Evolutionary conservation across 2,888 invertebrate genomes (phyloP).

Genomic region (Cerceris ruficornis): DNA sequence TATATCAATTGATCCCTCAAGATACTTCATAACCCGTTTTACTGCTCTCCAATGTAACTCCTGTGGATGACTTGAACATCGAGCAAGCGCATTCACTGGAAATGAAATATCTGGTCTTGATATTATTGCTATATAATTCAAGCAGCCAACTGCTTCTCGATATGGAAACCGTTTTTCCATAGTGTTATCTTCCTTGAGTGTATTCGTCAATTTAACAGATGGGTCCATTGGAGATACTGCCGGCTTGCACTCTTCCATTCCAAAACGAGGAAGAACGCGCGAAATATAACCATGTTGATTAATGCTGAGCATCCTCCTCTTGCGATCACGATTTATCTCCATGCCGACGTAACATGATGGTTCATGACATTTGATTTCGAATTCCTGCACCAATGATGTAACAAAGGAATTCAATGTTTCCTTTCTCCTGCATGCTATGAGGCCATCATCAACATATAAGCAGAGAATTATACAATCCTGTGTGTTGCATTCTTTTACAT

Average conservation of each 20-base stretch:
- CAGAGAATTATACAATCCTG: neutral
- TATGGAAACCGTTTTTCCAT: neutral
- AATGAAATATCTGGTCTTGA: slow-evolving; percentile 21
- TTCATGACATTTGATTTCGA: slow-evolving; percentile 5
- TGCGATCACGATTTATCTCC: neutral
- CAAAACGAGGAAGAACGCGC: slow-evolving; percentile 8
- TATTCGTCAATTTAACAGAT: neutral
- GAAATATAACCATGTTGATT: slow-evolving; percentile 13
- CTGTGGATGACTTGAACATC: slow-evolving; percentile 10
- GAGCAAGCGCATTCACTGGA: slow-evolving; percentile 3
- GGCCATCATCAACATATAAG: slow-evolving; percentile 15
- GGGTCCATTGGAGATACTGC: slow-evolving; percentile 6
- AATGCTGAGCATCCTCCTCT: neutral
- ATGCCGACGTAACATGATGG: slow-evolving; percentile 17
- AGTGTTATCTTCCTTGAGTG: neutral
- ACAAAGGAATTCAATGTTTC: neutral
- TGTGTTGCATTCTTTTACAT: neutral
- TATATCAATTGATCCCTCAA: slow-evolving; percentile 1
- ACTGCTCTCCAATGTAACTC: slow-evolving; percentile 23
- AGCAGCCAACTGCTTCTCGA: slow-evolving; percentile 12
- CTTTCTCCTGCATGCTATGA: slow-evolving; percentile 3
- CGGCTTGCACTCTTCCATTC: slow-evolving; percentile 9
- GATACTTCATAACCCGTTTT: slow-evolving; percentile 23
- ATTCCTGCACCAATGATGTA: too few relatives aligned
- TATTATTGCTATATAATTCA: slow-evolving; percentile 23